These are phyloP conservation scores for Trachelus iudaicus DNA, from an alignment of 2,888 invertebrate genomes.

Conservation along the genomic window DNA sequence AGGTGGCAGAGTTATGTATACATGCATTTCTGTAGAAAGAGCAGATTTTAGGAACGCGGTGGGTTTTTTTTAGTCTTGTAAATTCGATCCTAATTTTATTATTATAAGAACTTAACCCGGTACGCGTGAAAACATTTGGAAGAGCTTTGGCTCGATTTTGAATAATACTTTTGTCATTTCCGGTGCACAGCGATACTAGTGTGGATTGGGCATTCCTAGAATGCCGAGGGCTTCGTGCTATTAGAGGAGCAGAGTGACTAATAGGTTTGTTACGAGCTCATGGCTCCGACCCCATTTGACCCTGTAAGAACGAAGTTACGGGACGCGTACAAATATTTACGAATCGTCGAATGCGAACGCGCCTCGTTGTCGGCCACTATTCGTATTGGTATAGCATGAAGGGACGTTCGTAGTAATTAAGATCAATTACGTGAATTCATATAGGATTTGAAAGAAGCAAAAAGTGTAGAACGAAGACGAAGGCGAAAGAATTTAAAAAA, in stretches of 20 bases:
- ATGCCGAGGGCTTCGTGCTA: background rate
- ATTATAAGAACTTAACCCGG: background rate
- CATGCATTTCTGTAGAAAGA: background rate
- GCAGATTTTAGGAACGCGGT: background rate
- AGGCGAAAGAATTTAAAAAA: background rate
- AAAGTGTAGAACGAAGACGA: background rate
- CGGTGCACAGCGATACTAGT: background rate
- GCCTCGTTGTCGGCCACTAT: background rate
- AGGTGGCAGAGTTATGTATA: background rate
- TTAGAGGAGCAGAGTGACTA: slow-evolving; percentile 31
- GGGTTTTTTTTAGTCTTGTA: background rate
- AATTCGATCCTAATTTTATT: background rate
- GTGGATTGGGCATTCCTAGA: background rate
- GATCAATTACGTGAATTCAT: background rate
- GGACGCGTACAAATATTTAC: slow-evolving; percentile 26
- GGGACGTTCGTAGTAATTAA: background rate
- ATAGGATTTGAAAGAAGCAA: background rate
- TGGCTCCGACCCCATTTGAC: slow-evolving; percentile 37
- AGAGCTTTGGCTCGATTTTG: background rate
- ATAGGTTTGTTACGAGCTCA: slow-evolving; percentile 37
- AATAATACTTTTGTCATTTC: background rate
- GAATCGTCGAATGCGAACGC: slow-evolving; percentile 19
- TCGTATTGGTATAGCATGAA: background rate
- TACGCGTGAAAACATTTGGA: background rate
- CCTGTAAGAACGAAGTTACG: slow-evolving; percentile 25